Base-by-base conservation (phyloP, 2,888 invertebrate species). In the Tachystola acroxantha region DNA sequence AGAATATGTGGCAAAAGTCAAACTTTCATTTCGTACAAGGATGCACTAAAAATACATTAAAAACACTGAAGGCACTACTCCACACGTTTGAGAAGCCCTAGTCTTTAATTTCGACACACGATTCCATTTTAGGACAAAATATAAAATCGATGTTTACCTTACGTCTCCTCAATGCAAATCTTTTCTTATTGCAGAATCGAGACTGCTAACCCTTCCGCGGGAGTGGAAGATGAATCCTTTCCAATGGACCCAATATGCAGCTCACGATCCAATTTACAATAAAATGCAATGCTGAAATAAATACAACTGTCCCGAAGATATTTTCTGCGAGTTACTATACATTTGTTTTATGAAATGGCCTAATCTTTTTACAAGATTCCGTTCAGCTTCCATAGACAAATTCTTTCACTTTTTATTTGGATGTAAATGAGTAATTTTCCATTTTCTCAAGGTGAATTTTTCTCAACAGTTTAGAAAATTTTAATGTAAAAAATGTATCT, bases 331-430 rank as follows among this genome's bases (percentile, higher is more conserved):
- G 85, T 80, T 82, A 86, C 87, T 87, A 87, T 85, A 87, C 86
- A 86, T 87, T 86, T 87, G 86, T 87, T 87, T 84, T 85, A 87
- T 86, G 87, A 86, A 87, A 87, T 87, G 87, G 87, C 87, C 87
- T 87, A 87, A 84, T 87, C 87, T 87, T 82, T 19, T 86, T 87
- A 84, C 86, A 86, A 87, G 87, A 87, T 87, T 86, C 84, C 81
- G 82, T 86, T 86, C 86, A 84, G 74, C 70, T 81, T 74, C 76
- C 86, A 86, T 86, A 86, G 85, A 86, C 85, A 85, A 82, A 53
- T 55, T 60, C 50, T 46, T 61, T 53, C 68, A 72, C 64, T 79
- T 84, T 81, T 84, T 78, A 72, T 80, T 78, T 55, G 72, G 57
- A 62, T 69, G 51, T 65, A 55, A 64, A 63, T 67, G 58, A 64